Conservation (phyloP, 2,888 invertebrate species). For the Chloroclysta siterata region DNA sequence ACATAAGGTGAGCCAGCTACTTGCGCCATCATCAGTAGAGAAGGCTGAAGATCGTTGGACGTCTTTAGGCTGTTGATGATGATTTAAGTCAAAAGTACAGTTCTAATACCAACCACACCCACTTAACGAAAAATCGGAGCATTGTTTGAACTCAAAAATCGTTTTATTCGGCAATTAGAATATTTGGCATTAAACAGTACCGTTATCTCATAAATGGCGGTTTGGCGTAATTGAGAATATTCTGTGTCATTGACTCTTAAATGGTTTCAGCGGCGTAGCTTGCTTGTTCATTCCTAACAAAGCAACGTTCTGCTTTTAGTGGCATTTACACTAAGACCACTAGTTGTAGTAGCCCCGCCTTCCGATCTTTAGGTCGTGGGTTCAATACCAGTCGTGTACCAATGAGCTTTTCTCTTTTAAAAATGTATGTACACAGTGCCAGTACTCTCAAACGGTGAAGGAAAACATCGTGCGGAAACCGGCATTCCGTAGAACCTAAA, state of each 20-base stretch:
- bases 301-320: not conserved
- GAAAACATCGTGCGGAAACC: no score
- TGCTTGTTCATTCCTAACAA: no score
- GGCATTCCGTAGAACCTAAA: no score
- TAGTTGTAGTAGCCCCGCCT: no score
- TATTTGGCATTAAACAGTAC: conserved; percentile 34
- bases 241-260: conserved; percentile 23
- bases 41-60: not conserved
- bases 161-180: conserved; percentile 39
- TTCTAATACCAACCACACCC: not conserved
- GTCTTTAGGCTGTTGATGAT: not conserved
- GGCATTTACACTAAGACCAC: no score
- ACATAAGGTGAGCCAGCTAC: no score
- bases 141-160: conserved; percentile 14
- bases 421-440: no score
- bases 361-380: no score
- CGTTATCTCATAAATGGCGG: conserved; percentile 33
- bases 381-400: no score
- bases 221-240: conserved; percentile 16
- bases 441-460: no score
- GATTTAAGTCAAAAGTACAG: not conserved
- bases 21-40: no score
- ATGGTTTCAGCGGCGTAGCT: not conserved
- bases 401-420: no score
- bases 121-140: conserved; percentile 5